Percentiles rank a stretch among this genome's conserved stretches.
Conservation (phyloP, 2,888 invertebrate species). For the Cheilosia scutellata region DNA sequence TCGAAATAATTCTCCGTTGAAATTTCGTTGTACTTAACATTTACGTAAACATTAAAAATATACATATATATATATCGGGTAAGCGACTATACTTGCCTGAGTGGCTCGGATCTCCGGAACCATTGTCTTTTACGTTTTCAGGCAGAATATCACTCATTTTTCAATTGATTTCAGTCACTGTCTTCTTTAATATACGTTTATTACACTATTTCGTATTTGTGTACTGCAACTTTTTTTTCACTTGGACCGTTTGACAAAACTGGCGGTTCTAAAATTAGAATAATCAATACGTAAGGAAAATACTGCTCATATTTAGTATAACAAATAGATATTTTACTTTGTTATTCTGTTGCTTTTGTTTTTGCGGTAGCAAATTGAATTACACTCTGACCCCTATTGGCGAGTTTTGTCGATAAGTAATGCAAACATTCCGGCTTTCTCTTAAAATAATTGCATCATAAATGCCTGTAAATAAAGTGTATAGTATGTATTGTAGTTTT, state of each 20-base stretch:
- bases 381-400: constrained; percentile 57
- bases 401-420: constrained; percentile 64
- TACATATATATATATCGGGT: neutral
- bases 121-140: constrained; percentile 6
- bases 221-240: constrained; percentile 47
- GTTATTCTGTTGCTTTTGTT: constrained; percentile 54
- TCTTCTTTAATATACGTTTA: constrained; percentile 25
- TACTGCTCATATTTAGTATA: constrained; percentile 62
- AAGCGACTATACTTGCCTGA: constrained; percentile 48
- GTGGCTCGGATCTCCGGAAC: constrained; percentile 20
- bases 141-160: constrained; percentile 18
- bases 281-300: constrained; percentile 68
- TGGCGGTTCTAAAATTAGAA: constrained; percentile 66
- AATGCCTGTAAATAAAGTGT: constrained; percentile 19
- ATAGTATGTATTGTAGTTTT: neutral
- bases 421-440: constrained; percentile 9
- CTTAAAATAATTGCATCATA: neutral
- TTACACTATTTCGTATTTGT: constrained; percentile 43
- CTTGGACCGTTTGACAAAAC: constrained; percentile 39
- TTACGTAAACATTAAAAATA: constrained; percentile 51
- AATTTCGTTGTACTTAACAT: constrained; percentile 9
- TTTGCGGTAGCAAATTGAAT: constrained; percentile 52
- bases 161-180: constrained; percentile 48
- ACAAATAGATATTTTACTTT: constrained; percentile 34
- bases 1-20: neutral